These are phyloP conservation scores for Chaetoderma sp. DNA, from an alignment of 2,888 invertebrate genomes.

Conservation along the genomic window DNA sequence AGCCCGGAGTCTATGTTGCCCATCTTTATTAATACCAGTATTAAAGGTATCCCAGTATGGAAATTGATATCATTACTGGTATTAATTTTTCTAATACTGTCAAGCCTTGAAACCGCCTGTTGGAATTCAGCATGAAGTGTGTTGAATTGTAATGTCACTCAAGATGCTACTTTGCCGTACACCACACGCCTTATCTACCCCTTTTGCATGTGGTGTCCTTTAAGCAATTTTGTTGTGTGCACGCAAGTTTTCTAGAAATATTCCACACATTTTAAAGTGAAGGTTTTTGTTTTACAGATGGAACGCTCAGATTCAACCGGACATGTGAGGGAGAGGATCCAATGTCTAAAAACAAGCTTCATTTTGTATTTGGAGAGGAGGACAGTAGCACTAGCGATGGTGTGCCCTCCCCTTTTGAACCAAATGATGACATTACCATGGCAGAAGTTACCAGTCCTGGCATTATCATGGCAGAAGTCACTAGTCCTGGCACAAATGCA, in stretches of 20 bases:
- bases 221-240: too few species aligned
- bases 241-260: neutral
- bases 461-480: constrained; percentile 35
- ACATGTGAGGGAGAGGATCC: constrained; percentile 90
- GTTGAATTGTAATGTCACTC: too few species aligned
- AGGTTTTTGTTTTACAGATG: constrained; percentile 74
- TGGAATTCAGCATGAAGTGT: too few species aligned
- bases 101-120: too few species aligned
- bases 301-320: constrained; percentile 90
- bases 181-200: too few species aligned
- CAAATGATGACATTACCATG: constrained; percentile 54
- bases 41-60: too few species aligned
- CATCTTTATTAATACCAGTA: too few species aligned
- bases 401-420: constrained; percentile 62
- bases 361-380: constrained; percentile 84
- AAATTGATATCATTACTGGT: too few species aligned
- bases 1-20: too few species aligned
- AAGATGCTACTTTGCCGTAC: too few species aligned
- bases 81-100: too few species aligned
- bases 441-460: constrained; percentile 55
- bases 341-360: constrained; percentile 82
- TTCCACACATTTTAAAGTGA: neutral
- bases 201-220: too few species aligned
- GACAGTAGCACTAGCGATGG: constrained; percentile 76
- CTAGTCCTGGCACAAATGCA: constrained; percentile 2